Conservation (phyloP, 2,113 vertebrate genomes). For the Solea senegalensis region DNA sequence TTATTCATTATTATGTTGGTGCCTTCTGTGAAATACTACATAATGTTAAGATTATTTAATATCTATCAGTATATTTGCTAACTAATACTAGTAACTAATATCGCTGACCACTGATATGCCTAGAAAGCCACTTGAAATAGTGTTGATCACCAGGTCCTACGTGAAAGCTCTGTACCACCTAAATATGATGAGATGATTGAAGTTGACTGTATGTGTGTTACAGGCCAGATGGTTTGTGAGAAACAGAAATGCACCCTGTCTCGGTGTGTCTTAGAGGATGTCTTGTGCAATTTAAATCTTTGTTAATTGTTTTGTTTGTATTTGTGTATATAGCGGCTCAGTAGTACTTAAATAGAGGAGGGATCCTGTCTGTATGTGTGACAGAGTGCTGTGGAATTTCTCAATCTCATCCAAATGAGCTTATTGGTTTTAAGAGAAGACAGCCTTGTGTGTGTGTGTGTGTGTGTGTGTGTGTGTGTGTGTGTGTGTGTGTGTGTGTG, state of each 20-base stretch:
- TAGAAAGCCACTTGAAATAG: too few relatives aligned
- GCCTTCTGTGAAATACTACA: too few relatives aligned
- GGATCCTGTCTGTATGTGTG: constrained; percentile 44
- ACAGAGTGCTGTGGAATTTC: constrained; percentile 61
- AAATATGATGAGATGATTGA: too few relatives aligned
- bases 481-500: not conserved
- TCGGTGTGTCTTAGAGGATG: not conserved
- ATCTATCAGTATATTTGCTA: too few relatives aligned
- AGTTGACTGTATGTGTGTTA: too few relatives aligned
- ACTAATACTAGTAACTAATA: too few relatives aligned
- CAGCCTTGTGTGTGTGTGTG: constrained; percentile 1
- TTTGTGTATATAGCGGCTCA: constrained; percentile 29
- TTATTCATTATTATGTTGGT: too few relatives aligned
- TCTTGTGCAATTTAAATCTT: constrained; percentile 53
- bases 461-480: not conserved
- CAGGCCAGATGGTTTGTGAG: not conserved
- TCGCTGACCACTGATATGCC: too few relatives aligned
- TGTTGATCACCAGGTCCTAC: too few relatives aligned
- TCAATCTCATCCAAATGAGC: constrained; percentile 55
- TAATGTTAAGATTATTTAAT: too few relatives aligned
- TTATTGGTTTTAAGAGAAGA: constrained; percentile 54
- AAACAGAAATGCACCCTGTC: constrained; percentile 13
- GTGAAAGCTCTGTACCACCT: too few relatives aligned
- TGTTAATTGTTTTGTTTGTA: constrained; percentile 49
- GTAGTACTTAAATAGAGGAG: constrained; percentile 47